Evolutionary conservation across 2,113 vertebrate genomes (phyloP), one percentile per base, ranked within the genome.

Genomic region (Notiomystis cincta): DNA sequence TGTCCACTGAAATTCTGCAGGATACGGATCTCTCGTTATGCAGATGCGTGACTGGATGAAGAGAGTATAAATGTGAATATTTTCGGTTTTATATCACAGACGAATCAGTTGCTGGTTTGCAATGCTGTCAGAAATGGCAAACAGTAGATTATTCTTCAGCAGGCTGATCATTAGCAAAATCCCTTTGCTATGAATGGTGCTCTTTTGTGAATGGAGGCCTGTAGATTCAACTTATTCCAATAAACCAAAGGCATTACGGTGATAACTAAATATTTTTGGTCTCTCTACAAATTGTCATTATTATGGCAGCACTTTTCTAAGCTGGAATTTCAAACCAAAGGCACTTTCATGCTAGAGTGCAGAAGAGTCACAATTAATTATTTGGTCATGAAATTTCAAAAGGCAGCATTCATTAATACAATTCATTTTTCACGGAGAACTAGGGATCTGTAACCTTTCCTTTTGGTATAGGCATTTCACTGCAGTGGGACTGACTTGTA

Each of bases 191-290:
- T 54, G 89, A 77, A 85, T 38, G 78, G 77, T 92, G 95, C 95
- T 98, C 94, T 96, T 92, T 94, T 84, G 93, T 92, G 96, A 97
- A 98, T 90, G 91, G 97, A 98, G 98, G 98, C 98, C 98, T 98
- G 97, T 96, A 96, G 96, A 91, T 97, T 98, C 97, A 96, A 95
- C 96, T 96, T 96, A 95, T 97, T 97, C 98, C 95, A 76, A 97
- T 98, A 98, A 98, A 98, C 98, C 98, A 98, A 99, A 99, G 99
- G 99, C 99, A 99, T 99, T 99, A 98, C 94, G 99, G 99, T 99
- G 99, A 99, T 98, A 98, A 98, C 96, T 95, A 98, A 98, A 98
- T 97, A 98, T 99, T 98, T 98, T 98, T 99, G 99, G 99, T 99
- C 98, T 98, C 97, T 98, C 98, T 98, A 99, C 97, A 98, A 98